Conservation (phyloP, 2,113 vertebrate species). For the Serranochromis macrocephalus region DNA sequence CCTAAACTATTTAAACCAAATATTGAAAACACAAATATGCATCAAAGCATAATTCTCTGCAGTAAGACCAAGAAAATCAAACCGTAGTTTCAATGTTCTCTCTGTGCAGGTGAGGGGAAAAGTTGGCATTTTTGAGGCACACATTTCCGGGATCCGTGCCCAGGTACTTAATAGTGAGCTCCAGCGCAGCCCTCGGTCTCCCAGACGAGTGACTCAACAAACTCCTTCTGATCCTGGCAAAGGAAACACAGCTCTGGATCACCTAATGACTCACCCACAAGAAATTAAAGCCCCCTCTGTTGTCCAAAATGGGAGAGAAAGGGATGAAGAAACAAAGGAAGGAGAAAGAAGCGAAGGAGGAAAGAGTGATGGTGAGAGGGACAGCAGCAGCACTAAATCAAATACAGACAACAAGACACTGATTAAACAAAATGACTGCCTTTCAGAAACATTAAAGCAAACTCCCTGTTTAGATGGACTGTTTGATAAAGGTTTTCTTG, state of each 20-base stretch:
- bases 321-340: conserved; percentile 12
- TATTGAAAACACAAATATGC: neutral
- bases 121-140: conserved; percentile 90
- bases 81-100: neutral
- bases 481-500: neutral
- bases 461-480: neutral
- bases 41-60: neutral
- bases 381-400: neutral
- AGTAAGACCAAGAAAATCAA: neutral
- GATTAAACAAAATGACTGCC: conserved; percentile 14
- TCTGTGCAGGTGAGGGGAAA: conserved; percentile 71
- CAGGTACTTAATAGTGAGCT: conserved; percentile 74
- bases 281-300: conserved; percentile 17
- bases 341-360: neutral
- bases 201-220: conserved; percentile 50
- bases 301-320: conserved; percentile 65
- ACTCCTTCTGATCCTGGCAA: conserved; percentile 15
- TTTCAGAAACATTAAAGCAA: conserved; percentile 2
- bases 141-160: conserved; percentile 76
- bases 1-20: neutral
- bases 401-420: conserved; percentile 14
- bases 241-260: conserved; percentile 11
- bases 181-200: conserved; percentile 75
- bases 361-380: neutral
- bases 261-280: conserved; percentile 30